Conservation (phyloP, 2,113 vertebrate species). For the Heterochromis multidens region DNA sequence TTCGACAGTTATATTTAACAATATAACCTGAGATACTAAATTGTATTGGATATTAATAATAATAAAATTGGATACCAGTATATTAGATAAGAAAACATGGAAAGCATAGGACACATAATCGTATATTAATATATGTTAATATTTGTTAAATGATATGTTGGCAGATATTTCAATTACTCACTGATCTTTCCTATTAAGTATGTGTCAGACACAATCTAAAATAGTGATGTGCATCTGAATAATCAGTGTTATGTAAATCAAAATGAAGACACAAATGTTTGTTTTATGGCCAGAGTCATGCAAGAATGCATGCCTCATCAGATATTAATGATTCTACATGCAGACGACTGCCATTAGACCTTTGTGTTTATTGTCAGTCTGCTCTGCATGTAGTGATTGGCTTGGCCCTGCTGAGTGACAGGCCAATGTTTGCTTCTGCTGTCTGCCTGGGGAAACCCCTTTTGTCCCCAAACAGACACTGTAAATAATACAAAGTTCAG, state of each 20-base stretch:
- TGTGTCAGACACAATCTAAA: neutral
- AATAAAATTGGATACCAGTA: neutral
- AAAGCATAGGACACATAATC: neutral
- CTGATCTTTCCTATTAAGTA: neutral
- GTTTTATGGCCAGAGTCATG: neutral
- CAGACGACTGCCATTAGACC: constrained; percentile 25
- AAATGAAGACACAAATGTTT: neutral
- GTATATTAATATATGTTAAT: neutral
- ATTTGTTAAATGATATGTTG: neutral
- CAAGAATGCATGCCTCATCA: neutral
- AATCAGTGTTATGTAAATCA: neutral
- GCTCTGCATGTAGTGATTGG: constrained; percentile 36
- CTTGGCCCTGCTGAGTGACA: constrained; percentile 14
- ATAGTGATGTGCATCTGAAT: neutral
- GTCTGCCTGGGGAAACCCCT: constrained; percentile 68
- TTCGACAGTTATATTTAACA: neutral
- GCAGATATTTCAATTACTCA: neutral
- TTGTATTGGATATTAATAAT: neutral
- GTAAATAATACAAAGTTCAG: constrained; percentile 61
- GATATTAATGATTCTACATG: constrained; percentile 40
- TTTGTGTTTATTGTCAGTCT: constrained; percentile 47
- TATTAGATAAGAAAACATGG: neutral
- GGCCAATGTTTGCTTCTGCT: constrained; percentile 63
- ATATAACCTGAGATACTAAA: neutral
- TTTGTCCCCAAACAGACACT: constrained; percentile 43